Evolutionary conservation across 2,888 invertebrate genomes (phyloP), one percentile per base, ranked within the genome.

Genomic region (Seladonia tumulorum): DNA sequence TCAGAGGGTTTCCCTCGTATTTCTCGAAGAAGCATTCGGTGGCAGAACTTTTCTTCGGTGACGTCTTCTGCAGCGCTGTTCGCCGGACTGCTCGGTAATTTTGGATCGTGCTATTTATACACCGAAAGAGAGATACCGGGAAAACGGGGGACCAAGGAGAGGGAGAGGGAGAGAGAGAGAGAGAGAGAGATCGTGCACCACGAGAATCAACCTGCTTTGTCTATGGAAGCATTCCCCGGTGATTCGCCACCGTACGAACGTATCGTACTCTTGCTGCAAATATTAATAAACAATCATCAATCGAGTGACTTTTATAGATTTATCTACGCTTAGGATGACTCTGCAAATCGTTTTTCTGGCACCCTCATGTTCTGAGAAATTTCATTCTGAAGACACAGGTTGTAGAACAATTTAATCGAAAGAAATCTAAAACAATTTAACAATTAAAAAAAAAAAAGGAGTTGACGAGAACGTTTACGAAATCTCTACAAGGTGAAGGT

Each of bases 41-140:
- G 39, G 42, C 60, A 79, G 63, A 72, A 75, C 80, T 87, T 88
- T 86, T 83, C 89, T 89, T 77, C 80, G 76, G 74, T 78, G 63
- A 72, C 71, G 76, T 79, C 68, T 89, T 89, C 90, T 83, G 81
- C 86, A 83, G 85, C 89, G 88, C 91, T 90, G 90, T 83, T 89
- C 87, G 88, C 84, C 88, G 87, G 89, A 90, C 84, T 90, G 86
- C 75, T 73, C 83, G 89, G 85, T 92, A 93, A 92, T 92, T 93
- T 92, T 92, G 91, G 92, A 87, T 71, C 87, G 79, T 76, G 88
- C 90, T 93, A 93, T 93, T 93, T 92, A 92, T 92, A 91, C 60
- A 53, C 63, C 84, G 49, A 72, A 77, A 90, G 82, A 82, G 72
- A 82, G 85, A 79, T 72, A 68, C 75, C 79, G 89, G 88, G 83